A percentile compares a stretch with the other conserved stretches of the same genome.
Conservation (phyloP, 1,140 invertebrate genomes). For the Dendrolimus punctatus region DNA sequence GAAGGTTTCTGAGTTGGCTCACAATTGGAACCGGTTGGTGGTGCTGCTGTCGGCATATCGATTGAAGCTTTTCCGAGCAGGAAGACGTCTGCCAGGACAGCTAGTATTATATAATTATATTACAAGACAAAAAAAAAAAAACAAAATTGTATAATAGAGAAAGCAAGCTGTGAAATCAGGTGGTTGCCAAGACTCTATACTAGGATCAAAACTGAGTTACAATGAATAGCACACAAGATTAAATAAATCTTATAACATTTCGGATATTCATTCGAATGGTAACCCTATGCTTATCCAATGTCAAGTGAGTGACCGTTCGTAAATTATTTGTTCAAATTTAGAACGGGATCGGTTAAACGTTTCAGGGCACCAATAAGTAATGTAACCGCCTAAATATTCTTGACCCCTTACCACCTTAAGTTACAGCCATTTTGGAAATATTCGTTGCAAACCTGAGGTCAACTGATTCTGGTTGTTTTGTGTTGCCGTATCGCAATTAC, state of each 20-base stretch:
- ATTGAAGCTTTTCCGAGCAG: no score
- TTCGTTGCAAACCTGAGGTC: constrained; percentile 16
- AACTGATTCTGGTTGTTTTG: constrained; percentile 26
- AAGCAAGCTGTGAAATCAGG: no score
- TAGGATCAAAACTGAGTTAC: no score
- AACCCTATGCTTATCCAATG: constrained; percentile 36
- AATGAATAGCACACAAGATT: neutral
- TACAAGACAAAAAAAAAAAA: no score
- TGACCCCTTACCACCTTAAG: constrained; percentile 16
- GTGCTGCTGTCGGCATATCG: no score
- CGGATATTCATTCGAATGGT: neutral
- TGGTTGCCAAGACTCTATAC: no score
- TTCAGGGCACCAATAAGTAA: constrained; percentile 67
- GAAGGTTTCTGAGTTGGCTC: no score
- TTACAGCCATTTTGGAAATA: neutral
- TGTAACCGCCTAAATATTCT: constrained; percentile 27
- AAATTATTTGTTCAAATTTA: constrained; percentile 70
- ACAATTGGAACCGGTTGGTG: no score
- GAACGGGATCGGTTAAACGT: constrained; percentile 62
- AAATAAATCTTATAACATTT: neutral
- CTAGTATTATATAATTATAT: no score
- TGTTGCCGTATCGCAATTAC: constrained; percentile 42
- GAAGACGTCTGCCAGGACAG: no score
- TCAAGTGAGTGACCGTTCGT: constrained; percentile 56
- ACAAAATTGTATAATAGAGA: no score